phyloP scores from a whole-genome alignment of 2,888 invertebrate genomes.

The Microctonus brassicae region DNA sequence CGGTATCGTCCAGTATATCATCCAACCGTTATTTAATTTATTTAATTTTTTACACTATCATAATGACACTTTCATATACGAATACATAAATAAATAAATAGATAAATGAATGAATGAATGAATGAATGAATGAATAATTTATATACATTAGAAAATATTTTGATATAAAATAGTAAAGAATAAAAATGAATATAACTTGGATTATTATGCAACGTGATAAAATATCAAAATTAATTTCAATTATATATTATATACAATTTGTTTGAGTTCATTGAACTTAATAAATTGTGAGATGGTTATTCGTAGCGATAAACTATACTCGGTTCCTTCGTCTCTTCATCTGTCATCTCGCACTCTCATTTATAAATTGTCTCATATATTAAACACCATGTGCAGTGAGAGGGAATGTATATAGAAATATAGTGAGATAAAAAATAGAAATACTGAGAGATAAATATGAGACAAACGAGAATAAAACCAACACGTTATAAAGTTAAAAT shows the following conservation, averaged over 20 bases:
- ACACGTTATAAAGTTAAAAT: too few relatives aligned
- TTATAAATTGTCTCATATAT: constrained; percentile 6
- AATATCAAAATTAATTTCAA: neutral
- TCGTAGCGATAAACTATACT: neutral
- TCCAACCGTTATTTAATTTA: constrained; percentile 43
- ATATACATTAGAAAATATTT: neutral
- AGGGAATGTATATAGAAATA: neutral
- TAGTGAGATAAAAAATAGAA: constrained; percentile 1
- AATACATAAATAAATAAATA: neutral
- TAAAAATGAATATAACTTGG: neutral
- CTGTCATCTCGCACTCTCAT: neutral
- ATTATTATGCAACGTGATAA: neutral
- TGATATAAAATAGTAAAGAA: neutral
- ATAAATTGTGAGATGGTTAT: neutral
- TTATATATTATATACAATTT: neutral
- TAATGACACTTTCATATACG: neutral
- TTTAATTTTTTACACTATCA: neutral
- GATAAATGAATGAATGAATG: too few relatives aligned
- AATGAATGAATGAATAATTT: neutral
- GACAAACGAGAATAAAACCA: neutral
- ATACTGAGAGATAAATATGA: neutral
- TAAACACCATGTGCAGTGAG: neutral
- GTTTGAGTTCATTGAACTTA: constrained; percentile 1
- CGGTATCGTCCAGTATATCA: constrained; percentile 25
- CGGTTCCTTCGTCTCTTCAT: neutral